A percentile compares a stretch with the other conserved stretches of the same genome.
These are phyloP conservation scores for Nomada fabriciana DNA, from an alignment of 2,888 invertebrate genomes.

Conservation along the genomic window DNA sequence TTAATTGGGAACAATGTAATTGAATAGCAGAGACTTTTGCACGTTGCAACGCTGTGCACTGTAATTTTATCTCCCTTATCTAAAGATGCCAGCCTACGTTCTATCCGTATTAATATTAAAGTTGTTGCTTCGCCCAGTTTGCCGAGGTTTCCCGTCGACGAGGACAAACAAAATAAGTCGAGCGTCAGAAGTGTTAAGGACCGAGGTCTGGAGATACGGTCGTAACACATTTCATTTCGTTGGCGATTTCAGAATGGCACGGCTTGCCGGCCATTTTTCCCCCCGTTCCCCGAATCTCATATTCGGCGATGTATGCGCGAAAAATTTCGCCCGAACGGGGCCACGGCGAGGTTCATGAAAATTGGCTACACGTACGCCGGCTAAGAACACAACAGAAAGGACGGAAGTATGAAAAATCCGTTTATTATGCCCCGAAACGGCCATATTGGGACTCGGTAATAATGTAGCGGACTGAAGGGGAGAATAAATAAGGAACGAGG, in stretches of 20 bases:
- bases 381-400: conserved; percentile 25
- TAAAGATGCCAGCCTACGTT: too few relatives aligned
- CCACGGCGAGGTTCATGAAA: conserved; percentile 30
- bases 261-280: neutral
- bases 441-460: conserved; percentile 49
- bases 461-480: conserved; percentile 37
- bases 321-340: conserved; percentile 34
- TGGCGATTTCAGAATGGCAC: neutral
- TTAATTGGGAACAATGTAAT: too few relatives aligned
- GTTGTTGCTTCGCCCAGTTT: neutral
- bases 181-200: conserved; percentile 13
- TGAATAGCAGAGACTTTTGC: too few relatives aligned
- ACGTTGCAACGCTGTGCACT: too few relatives aligned
- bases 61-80: too few relatives aligned
- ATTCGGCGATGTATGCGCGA: conserved; percentile 43
- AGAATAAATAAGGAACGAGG: conserved; percentile 47
- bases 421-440: conserved; percentile 40
- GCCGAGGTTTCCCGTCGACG: neutral
- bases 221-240: conserved; percentile 51
- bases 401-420: conserved; percentile 38
- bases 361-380: conserved; percentile 38
- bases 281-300: conserved; percentile 32
- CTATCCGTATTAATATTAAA: neutral
- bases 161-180: conserved; percentile 30
- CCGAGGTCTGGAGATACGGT: neutral